Conservation (phyloP, 2,888 invertebrate species). For the Drosophila buzzatii region DNA sequence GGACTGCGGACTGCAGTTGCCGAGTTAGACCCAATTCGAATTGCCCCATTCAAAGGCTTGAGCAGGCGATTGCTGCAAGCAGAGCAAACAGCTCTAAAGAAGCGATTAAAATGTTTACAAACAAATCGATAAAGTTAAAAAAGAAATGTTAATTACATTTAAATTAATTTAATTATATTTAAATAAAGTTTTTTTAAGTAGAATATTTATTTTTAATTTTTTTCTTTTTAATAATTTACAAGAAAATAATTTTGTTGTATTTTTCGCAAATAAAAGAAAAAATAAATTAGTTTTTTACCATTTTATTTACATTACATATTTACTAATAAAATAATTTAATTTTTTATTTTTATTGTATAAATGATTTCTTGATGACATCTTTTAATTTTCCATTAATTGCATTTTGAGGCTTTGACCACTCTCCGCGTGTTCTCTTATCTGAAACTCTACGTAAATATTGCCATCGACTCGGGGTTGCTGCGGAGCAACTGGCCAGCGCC, state of each 20-base stretch:
- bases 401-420: constrained; percentile 10
- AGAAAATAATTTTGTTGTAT: too few relatives aligned
- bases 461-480: constrained; percentile 45
- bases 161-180: not conserved
- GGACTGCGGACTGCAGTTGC: constrained; percentile 50
- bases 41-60: constrained; percentile 11
- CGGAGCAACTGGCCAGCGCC: not conserved
- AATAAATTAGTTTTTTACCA: too few relatives aligned
- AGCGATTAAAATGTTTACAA: not conserved
- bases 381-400: constrained; percentile 27
- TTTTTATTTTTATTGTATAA: not conserved
- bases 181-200: too few relatives aligned
- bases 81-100: constrained; percentile 4
- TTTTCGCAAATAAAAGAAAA: too few relatives aligned
- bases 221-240: too few relatives aligned
- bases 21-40: constrained; percentile 33
- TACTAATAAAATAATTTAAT: too few relatives aligned
- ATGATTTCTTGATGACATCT: not conserved
- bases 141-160: not conserved
- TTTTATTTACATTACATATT: too few relatives aligned
- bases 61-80: constrained; percentile 13
- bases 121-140: not conserved
- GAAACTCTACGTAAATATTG: constrained; percentile 59
- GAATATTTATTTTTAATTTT: too few relatives aligned
- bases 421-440: not conserved